These are phyloP conservation scores for Hemicordylus capensis DNA, from an alignment of 2,113 vertebrate species.

Conservation along the genomic window DNA sequence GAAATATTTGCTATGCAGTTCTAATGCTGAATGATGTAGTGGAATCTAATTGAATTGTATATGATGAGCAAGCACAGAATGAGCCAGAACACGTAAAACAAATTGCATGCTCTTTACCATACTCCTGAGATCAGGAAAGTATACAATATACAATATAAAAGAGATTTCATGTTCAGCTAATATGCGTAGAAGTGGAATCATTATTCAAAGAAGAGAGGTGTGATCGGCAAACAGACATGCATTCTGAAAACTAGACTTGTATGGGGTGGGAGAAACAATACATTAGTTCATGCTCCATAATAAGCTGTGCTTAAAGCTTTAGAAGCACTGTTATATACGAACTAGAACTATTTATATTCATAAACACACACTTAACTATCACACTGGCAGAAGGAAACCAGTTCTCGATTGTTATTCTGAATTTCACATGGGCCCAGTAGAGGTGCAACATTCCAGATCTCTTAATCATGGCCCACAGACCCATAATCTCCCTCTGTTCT, in stretches of 20 bases:
- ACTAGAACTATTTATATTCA: not conserved
- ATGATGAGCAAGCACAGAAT: conserved; percentile 29
- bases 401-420: too few relatives aligned
- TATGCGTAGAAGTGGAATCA: not conserved
- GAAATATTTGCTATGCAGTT: conserved; percentile 14
- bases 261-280: not conserved
- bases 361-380: not conserved
- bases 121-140: not conserved
- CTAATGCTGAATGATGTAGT: conserved; percentile 20
- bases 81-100: conserved; percentile 6
- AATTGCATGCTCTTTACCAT: not conserved
- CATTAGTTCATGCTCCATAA: not conserved
- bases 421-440: not conserved
- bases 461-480: not conserved
- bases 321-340: not conserved
- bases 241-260: not conserved
- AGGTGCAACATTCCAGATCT: not conserved
- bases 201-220: not conserved
- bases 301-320: too few relatives aligned
- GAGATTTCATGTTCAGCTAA: not conserved
- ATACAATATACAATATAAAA: not conserved
- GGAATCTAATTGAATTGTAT: not conserved
- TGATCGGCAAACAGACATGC: not conserved
- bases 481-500: not conserved
- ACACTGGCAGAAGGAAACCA: not conserved